These are phyloP conservation scores for Seira ritae DNA, from an alignment of 2,888 invertebrate species.

Conservation along the genomic window DNA sequence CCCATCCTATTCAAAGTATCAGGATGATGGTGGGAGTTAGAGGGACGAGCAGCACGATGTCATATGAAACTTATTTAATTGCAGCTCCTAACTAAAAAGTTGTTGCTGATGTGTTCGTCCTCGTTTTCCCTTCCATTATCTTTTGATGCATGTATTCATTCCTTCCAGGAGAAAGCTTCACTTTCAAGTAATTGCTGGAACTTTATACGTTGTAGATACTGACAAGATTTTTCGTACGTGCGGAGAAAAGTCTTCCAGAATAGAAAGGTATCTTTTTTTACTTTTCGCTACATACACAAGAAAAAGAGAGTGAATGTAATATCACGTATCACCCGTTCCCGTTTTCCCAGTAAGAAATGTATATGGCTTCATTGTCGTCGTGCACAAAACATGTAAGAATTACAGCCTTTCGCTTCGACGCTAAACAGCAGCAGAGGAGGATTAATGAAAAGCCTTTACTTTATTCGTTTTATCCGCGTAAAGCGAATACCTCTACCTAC, in stretches of 20 bases:
- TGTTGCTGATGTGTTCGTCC: neutral
- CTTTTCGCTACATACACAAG: neutral
- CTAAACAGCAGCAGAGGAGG: conserved; percentile 17
- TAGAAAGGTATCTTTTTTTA: neutral
- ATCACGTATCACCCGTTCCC: neutral
- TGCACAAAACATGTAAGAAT: conserved; percentile 1
- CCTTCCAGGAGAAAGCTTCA: no score
- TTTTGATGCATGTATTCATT: neutral
- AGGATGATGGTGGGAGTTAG: no score
- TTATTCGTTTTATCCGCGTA: conserved; percentile 1
- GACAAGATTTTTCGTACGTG: neutral
- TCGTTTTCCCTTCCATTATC: neutral
- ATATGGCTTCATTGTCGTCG: conserved; percentile 9
- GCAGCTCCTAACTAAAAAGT: conserved; percentile 2
- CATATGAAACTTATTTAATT: conserved; percentile 1
- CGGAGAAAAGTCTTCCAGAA: neutral
- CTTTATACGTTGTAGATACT: neutral
- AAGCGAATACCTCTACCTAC: neutral
- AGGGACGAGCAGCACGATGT: neutral
- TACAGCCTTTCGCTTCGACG: conserved; percentile 1
- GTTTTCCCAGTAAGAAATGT: neutral
- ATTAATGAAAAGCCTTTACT: conserved; percentile 11
- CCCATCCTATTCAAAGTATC: neutral
- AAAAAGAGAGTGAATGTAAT: neutral
- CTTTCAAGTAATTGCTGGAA: neutral